phyloP scores from a whole-genome alignment of 2,113 vertebrate genomes.

The Epinephelus moara region DNA sequence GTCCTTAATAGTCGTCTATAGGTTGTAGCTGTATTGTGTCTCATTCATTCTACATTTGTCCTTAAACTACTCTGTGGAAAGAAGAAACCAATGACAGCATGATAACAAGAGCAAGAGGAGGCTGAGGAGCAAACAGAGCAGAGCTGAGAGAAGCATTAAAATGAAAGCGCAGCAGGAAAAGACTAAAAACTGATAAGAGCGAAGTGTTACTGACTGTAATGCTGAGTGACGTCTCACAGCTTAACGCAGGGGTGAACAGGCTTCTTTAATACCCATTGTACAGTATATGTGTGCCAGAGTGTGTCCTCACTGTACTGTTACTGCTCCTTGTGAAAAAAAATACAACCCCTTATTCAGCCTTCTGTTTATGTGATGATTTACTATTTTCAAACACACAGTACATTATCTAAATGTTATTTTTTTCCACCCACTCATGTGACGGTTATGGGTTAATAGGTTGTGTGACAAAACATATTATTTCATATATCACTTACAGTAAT shows the following conservation, averaged over 20 bases:
- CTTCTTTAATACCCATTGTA: not conserved
- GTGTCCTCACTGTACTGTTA: not conserved
- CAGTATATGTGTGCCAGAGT: not conserved
- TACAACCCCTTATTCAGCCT: not conserved
- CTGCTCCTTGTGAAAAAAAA: not conserved
- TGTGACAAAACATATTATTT: conserved; percentile 11
- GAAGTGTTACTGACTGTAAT: conserved; percentile 35
- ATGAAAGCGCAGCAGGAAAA: conserved; percentile 36
- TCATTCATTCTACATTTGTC: conserved; percentile 13
- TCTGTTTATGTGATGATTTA: not conserved
- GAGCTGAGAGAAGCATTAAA: conserved; percentile 32
- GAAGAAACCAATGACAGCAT: conserved; percentile 38
- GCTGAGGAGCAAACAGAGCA: conserved; percentile 6
- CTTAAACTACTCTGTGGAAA: conserved; percentile 14
- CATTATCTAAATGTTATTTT: not conserved
- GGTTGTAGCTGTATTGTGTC: not conserved
- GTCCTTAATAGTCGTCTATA: not conserved
- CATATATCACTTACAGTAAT: conserved; percentile 9
- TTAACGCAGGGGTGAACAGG: not conserved
- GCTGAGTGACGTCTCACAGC: conserved; percentile 38
- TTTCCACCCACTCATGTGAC: not conserved
- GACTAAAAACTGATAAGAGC: conserved; percentile 39
- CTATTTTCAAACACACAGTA: not conserved
- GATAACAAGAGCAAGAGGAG: conserved; percentile 12
- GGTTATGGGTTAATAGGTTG: not conserved